Conservation (phyloP, 2,797 vertebrate genomes). For the Calcarius lapponicus region DNA sequence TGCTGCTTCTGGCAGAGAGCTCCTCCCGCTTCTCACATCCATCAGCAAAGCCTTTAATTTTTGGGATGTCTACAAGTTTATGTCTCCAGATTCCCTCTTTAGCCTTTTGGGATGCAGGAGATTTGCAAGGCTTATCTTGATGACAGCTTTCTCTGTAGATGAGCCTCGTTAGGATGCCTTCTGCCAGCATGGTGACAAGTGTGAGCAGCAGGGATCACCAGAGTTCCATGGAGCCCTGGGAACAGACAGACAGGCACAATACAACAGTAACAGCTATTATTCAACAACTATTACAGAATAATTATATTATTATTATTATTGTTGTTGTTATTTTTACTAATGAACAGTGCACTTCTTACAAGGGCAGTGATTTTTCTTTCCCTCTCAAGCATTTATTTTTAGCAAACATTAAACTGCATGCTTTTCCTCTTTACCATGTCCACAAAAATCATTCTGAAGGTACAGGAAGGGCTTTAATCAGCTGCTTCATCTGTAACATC, state of each 20-base stretch:
- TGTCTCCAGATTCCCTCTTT: slow-evolving; percentile 43
- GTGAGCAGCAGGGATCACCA: background rate
- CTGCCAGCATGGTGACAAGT: slow-evolving; percentile 76
- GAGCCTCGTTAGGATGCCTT: slow-evolving; percentile 75
- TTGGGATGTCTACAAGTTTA: slow-evolving; percentile 20
- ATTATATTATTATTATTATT: background rate
- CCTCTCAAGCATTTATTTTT: background rate
- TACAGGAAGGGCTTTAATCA: background rate
- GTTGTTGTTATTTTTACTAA: background rate
- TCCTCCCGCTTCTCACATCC: background rate
- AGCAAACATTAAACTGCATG: background rate
- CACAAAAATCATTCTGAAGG: background rate
- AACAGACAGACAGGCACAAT: background rate
- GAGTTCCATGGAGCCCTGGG: slow-evolving; percentile 1
- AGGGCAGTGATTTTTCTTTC: background rate
- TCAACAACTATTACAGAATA: background rate
- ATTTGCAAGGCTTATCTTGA: slow-evolving; percentile 2
- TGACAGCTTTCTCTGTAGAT: slow-evolving; percentile 66
- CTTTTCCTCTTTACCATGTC: background rate
- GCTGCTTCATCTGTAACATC: background rate
- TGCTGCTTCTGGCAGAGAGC: background rate
- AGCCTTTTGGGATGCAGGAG: slow-evolving; percentile 3
- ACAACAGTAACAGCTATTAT: background rate
- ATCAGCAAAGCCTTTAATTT: slow-evolving; percentile 1
- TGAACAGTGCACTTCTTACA: background rate